Base-by-base conservation (phyloP, 2,113 vertebrate genomes). In the Odobenus rosmarus region DNA sequence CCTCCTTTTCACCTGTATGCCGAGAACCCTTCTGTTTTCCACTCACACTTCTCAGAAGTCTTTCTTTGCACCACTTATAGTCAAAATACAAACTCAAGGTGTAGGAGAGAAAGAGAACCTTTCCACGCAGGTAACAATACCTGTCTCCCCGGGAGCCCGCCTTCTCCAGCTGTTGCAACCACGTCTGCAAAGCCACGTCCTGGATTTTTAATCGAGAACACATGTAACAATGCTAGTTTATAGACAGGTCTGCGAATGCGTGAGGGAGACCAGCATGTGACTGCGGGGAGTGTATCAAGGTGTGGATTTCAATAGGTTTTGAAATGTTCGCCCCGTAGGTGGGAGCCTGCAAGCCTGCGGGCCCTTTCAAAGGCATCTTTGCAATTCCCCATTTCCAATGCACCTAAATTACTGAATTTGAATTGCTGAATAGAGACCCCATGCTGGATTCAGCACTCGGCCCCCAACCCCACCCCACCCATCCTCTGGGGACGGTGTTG, bases 1-100 rank as follows among this genome's bases (percentile, higher is more conserved):
- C 91, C 90, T 93, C 83, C 89, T 80, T 97, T 95, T 88, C 88
- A 96, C 87, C 81, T 97, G 82, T 8, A 11, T 81, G 12, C 7
- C 2, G 0, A 95, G 53, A 95, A 92, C 5, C 3, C 24, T 57
- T 74, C 64, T 49, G 33, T 28, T 93, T 87, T 31, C 28, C 61
- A 51, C 33, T 76, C n/a, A 15, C 26, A 16, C 3, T 57, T 51
- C 51, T 61, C 80, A 23, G 19, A 51, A 87, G 42, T 69, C 92
- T 94, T 2, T 3, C 92, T 94, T 80, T n/a, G 14, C 13, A 23
- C 14, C 55, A 64, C 23, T 23, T 33, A 36, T 1, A 26, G 79
- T 67, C 72, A 80, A 91, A 94, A 88, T 59, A 76, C 10, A 69
- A 87, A 57, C n/a, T 96, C 76, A n/a, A 71, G 81, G 69, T 28